Evolutionary conservation across 2,888 invertebrate genomes (phyloP).

Genomic region (Lasioglossum marginatum): DNA sequence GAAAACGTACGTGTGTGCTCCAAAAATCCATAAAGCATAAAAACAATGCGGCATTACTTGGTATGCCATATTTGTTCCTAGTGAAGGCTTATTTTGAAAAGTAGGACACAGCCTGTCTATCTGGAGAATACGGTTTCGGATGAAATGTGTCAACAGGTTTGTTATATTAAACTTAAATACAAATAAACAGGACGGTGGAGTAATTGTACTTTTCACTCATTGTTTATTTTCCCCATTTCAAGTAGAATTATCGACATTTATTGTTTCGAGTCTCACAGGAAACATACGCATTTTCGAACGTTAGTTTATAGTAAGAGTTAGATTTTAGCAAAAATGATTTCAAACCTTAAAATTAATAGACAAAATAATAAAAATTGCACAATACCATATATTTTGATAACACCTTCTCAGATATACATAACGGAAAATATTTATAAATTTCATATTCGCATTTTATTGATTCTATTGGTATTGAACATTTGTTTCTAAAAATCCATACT

Average conservation of each 20-base stretch:
- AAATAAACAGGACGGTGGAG: not conserved
- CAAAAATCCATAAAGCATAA: not conserved
- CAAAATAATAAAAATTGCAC: too few relatives aligned
- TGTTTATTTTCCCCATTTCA: not conserved
- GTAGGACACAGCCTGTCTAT: not conserved
- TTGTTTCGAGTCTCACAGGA: not conserved
- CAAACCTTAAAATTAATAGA: too few relatives aligned
- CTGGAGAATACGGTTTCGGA: not conserved
- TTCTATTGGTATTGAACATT: not conserved
- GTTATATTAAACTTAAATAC: not conserved
- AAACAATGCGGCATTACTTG: not conserved
- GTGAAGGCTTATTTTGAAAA: slow-evolving; percentile 1
- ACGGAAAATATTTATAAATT: too few relatives aligned
- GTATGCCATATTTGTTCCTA: not conserved
- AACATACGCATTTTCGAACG: not conserved
- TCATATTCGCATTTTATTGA: not conserved
- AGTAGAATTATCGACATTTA: not conserved
- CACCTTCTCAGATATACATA: not conserved
- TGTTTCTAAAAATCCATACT: not conserved
- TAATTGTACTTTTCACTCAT: not conserved
- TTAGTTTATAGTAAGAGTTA: not conserved
- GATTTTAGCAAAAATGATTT: not conserved
- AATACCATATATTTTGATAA: not conserved
- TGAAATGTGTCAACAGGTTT: slow-evolving; percentile 10
- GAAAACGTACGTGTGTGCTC: not conserved